Evolutionary conservation across 2,797 vertebrate genomes (phyloP).

Genomic region (Peromyscus attwateri): DNA sequence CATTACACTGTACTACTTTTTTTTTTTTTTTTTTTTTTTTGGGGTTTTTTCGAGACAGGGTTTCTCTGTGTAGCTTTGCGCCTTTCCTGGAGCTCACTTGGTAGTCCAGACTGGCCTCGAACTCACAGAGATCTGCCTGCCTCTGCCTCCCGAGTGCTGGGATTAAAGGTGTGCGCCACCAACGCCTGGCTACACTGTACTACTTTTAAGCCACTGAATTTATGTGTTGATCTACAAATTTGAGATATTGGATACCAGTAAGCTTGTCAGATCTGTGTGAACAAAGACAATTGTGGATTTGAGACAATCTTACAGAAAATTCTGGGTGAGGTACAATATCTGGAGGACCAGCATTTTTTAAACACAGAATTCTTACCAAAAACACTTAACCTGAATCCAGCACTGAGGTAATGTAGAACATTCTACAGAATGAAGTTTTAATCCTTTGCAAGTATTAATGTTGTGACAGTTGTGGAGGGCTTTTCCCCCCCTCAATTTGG

Average conservation of each 20-base stretch:
- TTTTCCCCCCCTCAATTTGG: background rate
- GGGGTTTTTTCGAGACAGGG: too few relatives aligned
- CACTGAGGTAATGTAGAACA: background rate
- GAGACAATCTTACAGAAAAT: slow-evolving; percentile 55
- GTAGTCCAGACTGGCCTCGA: too few relatives aligned
- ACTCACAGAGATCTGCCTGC: too few relatives aligned
- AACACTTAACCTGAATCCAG: slow-evolving; percentile 30
- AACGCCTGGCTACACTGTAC: background rate
- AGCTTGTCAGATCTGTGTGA: slow-evolving; percentile 50
- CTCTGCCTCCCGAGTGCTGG: too few relatives aligned
- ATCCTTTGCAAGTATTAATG: slow-evolving; percentile 45
- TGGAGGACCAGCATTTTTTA: background rate
- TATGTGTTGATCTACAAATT: slow-evolving; percentile 45
- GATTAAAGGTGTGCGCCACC: too few relatives aligned
- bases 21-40: too few relatives aligned
- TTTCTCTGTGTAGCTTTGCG: too few relatives aligned
- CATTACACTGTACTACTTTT: background rate
- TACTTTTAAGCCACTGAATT: slow-evolving; percentile 58
- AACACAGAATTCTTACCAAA: slow-evolving; percentile 24
- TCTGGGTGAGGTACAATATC: background rate
- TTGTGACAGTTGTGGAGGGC: background rate
- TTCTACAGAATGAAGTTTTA: slow-evolving; percentile 2
- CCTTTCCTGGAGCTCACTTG: too few relatives aligned
- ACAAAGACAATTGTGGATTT: slow-evolving; percentile 58
- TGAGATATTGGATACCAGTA: slow-evolving; percentile 45